Evolutionary conservation across 2,113 vertebrate genomes (phyloP).

Genomic region (Taxidea taxus): DNA sequence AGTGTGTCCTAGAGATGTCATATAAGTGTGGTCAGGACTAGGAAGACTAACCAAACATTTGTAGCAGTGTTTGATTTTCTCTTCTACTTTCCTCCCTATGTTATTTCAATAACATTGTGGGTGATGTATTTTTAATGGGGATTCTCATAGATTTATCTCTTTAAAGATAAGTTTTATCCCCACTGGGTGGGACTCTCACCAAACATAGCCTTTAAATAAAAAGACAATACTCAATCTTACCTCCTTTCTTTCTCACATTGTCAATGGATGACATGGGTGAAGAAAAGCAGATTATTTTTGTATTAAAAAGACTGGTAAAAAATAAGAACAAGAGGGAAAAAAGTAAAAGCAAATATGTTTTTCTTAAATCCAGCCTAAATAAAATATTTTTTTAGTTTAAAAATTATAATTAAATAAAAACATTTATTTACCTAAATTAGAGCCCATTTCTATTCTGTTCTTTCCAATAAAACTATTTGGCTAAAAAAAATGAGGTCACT

Average conservation of each 20-base stretch:
- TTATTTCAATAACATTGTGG: not conserved
- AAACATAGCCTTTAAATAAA: conserved; percentile 11
- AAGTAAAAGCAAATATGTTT: not conserved
- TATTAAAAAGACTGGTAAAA: not conserved
- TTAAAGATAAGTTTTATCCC: not conserved
- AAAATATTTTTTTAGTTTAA: conserved; percentile 14
- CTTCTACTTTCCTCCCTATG: not conserved
- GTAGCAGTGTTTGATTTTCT: not conserved
- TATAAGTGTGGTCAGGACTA: not conserved
- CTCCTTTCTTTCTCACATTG: not conserved
- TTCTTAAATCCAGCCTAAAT: not conserved
- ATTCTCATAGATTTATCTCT: not conserved
- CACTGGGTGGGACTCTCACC: not conserved
- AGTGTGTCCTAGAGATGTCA: not conserved
- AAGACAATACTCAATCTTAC: not conserved
- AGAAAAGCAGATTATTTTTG: not conserved
- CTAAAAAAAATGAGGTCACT: not conserved
- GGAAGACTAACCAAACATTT: not conserved
- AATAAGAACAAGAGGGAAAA: not conserved
- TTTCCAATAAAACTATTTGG: conserved; percentile 15
- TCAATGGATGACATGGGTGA: not conserved
- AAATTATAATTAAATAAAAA: not conserved
- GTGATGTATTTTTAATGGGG: not conserved
- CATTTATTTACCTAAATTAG: not conserved
- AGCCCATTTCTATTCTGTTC: not conserved